Evolutionary conservation across 2,888 invertebrate genomes (phyloP), one percentile per base, ranked within the genome.

Genomic region (Limnephilus marmoratus): DNA sequence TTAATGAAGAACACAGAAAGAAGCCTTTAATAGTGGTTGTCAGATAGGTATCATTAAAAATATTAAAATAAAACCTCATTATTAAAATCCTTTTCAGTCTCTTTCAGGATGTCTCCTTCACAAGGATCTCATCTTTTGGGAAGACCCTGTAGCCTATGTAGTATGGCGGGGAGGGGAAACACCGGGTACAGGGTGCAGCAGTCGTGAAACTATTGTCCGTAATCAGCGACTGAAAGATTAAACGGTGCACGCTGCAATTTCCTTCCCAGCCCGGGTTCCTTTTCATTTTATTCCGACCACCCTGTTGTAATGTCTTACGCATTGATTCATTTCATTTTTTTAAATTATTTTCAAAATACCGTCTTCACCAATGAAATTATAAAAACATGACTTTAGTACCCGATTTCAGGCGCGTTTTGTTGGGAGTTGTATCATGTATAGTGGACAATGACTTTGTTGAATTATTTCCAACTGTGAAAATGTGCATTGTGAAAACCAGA

Each of bases 151-250:
- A 68, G 68, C 68, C 68, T 68, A 24, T 68, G 68, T 83, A 83
- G 24, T 37, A 83, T 18, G 83, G 24, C 34, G 37, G 37, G 34
- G 37, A 37, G 37, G 31, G 37, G 82, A 12, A 83, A 37, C 83
- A 83, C 31, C 7, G 68, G 68, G 68, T n/a, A 83, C 83, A 83
- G 41, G 83, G 68, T 68, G 68, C 68, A 68, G 15, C 24, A 37
- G 83, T 83, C 83, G 83, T 83, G 83, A 34, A 34, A 41, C 83
- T 85, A 92, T 93, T 93, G 93, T 93, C 90, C 90, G 91, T 91
- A 93, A 93, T 93, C 93, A 91, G 92, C 81, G 93, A 90, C 89
- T 92, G 93, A 93, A 92, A 93, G 92, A 93, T 93, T 93, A 92
- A 92, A 49, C 91, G 86, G 86, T 80, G 86, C 91, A 91, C 82